Base-by-base conservation (phyloP, 2,797 vertebrate species). In the Sparus aurata region DNA sequence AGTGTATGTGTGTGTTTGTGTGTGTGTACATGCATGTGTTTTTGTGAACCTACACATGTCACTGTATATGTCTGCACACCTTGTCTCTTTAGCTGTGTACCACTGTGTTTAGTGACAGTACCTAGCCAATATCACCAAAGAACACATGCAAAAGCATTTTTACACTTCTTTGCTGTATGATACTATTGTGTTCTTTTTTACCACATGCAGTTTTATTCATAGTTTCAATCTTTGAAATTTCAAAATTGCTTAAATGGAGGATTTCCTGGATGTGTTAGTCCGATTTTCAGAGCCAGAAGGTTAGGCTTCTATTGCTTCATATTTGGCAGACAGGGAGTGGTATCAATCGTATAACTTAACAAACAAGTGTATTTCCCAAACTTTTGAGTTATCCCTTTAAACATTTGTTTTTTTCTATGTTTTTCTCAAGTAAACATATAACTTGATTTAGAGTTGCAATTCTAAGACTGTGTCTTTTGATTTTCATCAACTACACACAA, bases 21-120 rank as follows among this genome's bases (percentile, higher is more conserved):
- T n/a, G n/a, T 54, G 25, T 69, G 50, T 27, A 23, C 18, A 16
- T 20, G 16, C 52, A 10, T 58, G 20, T 65, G 27, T 67, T 13
- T 13, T 45, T 69, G 22, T 18, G 46, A 23, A 25, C 16, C 22
- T 46, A 27, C n/a, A 61, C 22, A 17, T 60, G 52, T 59, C 34
- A 27, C 7, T 59, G 58, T 67, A 10, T 71, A 38, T 64, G 23
- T 67, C 34, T 67, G 61, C 54, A 53, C 55, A 20, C 54, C 13
- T 13, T 72, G 38, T 22, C 25, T 58, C 41, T 78, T 13, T 34
- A 45, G 45, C 3, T 27, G n/a, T 46, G 8, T 54, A 38, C 66
- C 30, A 15, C 27, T 69, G 25, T 75, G 50, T 59, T 65, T 59
- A 52, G 61, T 34, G 34, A 54, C 54, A 22, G 27, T 25, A 20